Base-by-base conservation (phyloP, 2,797 vertebrate genomes). In the Kryptolebias ocellatus region DNA sequence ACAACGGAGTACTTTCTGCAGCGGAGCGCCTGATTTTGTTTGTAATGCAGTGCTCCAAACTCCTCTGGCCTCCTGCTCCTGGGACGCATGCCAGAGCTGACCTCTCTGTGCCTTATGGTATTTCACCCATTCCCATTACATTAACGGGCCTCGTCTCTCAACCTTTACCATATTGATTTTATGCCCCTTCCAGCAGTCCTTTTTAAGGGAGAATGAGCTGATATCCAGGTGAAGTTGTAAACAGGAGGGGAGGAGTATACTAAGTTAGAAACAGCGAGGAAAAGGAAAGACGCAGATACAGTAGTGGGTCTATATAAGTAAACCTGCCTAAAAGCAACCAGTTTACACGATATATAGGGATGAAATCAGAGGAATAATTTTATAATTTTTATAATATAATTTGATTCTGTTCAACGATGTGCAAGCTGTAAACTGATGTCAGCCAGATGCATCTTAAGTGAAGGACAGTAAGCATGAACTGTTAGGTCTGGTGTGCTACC, bases 151-250 rank as follows among this genome's bases (percentile, higher is more conserved):
- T 81, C 73, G 76, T 88, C 78, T 89, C 83, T 80, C 70, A 83
- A 76, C 74, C 78, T 87, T 85, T 64, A 69, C 64, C 64, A 64
- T 85, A 90, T 90, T 92, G 91, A 92, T 90, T 90, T 79, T 60
- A 75, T 70, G 64, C 76, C 66, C 81, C 72, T 83, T 89, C 72
- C 78, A 85, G 82, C 84, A 87, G 90, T 84, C 75, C 74, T 81
- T 88, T 89, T 78, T 70, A 80, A 81, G 70, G 83, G 73, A 62
- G 76, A 87, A 79, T 62, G 74, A 83, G 77, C 75, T 64, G 49
- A 81, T 74, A 82, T 83, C 74, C 76, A 9, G n/a, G 65, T 60
- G 64, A 57, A 64, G 77, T 67, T 27, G 50, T 79, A 71, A 74
- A 76, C 34, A 17, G 53, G 18, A 64, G 20, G 18, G 67, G 63